Evolutionary conservation across 92 coral and sea anemone species (phyloP), one percentile per base, ranked within the genome.

Genomic region (Blastomussa wellsi): DNA sequence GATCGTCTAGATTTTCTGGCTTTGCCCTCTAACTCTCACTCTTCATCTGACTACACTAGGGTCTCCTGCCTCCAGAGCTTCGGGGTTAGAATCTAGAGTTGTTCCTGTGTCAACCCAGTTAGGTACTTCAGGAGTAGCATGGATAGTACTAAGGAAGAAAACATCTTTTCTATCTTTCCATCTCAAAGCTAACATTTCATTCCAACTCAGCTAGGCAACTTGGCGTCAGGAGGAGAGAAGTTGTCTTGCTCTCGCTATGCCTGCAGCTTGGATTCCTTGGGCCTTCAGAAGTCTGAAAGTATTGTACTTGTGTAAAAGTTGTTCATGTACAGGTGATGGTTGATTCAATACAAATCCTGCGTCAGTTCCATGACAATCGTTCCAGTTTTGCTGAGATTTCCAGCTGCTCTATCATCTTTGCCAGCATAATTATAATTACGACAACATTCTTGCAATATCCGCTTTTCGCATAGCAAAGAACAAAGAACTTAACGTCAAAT

Each of bases 341-440:
- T 76, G 42, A 86, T 79, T 64, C 70, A 35, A 32, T 79, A 53
- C 79, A 79, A 57, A 42, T 86, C 79, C 76, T 68, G 78, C 38
- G 86, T 77, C 76, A 90, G 70, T 74, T 82, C 89, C 76, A 86
- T 62, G 15, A 86, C 92, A 76, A 90, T 76, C 82, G 78, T 66
- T 49, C 86, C 82, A 49, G 92, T 79, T 47, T 85, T 86, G 20
- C 92, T 87, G 26, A 86, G 73, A 71, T 75, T 77, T 28, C 88
- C 76, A 2, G 78, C 74, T 41, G 68, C 84, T 67, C 74, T 29
- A 70, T 90, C 88, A 41, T 81, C 93, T 44, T 90, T 81, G 28
- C 90, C 90, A 38, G 90, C 79, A 57, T 90, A 90, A 15, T n/a
- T n/a, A n/a, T n/a, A n/a, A n/a, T n/a, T n/a, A 86, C 82, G 52